These are phyloP conservation scores for Sebastes minor DNA, from an alignment of 2,797 vertebrate species.

Conservation along the genomic window DNA sequence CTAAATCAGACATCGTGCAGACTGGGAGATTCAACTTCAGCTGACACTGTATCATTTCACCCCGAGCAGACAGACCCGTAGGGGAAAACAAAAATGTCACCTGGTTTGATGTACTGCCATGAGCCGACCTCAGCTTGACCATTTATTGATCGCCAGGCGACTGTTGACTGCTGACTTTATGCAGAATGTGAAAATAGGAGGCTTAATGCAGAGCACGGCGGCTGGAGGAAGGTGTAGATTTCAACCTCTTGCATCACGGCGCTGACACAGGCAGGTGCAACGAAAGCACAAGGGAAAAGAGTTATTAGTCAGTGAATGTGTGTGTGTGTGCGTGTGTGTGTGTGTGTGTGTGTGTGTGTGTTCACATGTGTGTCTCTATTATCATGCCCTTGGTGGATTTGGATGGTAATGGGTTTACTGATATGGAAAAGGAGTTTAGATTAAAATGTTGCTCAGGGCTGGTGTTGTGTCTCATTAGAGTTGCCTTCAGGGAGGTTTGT, in stretches of 20 bases:
- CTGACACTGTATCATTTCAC: constrained; percentile 50
- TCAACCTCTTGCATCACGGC: constrained; percentile 62
- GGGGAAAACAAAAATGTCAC: constrained; percentile 56
- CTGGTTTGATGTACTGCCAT: constrained; percentile 61
- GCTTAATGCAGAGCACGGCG: constrained; percentile 29
- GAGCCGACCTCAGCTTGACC: constrained; percentile 64
- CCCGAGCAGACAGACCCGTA: constrained; percentile 31
- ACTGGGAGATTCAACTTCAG: constrained; percentile 17
- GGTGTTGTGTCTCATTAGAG: constrained; percentile 48
- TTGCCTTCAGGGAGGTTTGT: constrained; percentile 46
- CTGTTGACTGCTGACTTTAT: constrained; percentile 66
- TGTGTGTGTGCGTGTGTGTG: background rate
- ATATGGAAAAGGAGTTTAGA: constrained; percentile 53
- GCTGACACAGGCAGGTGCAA: constrained; percentile 64
- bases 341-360: background rate
- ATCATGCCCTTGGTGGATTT: constrained; percentile 30
- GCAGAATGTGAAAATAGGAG: constrained; percentile 55
- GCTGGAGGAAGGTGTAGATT: constrained; percentile 55
- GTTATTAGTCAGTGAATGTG: constrained; percentile 40
- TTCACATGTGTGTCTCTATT: constrained; percentile 28
- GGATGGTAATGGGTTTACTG: constrained; percentile 47
- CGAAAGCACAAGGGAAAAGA: constrained; percentile 32
- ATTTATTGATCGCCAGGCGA: constrained; percentile 55
- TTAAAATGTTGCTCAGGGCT: constrained; percentile 55
- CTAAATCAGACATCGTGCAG: constrained; percentile 31